Conservation (phyloP, 2,113 vertebrate species). For the Acrocephalus arundinaceus region DNA sequence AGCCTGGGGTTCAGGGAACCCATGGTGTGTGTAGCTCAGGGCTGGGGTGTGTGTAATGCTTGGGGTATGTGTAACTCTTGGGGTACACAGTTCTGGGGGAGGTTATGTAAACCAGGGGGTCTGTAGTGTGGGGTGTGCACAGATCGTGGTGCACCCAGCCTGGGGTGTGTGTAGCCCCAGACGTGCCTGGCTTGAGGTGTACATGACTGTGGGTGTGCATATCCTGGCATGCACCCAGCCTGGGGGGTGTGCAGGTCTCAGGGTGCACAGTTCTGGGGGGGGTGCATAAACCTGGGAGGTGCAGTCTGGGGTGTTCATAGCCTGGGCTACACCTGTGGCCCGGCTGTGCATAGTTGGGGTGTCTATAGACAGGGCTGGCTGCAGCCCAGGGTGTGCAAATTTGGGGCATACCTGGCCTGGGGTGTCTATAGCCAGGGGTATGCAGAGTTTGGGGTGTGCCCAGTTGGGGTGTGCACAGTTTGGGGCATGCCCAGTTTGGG, state of each 20-base stretch:
- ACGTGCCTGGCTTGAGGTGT: not conserved
- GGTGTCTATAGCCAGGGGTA: not conserved
- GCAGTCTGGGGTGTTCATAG: too few species aligned
- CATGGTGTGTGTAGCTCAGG: not conserved
- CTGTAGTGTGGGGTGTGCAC: not conserved
- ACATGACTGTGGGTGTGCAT: fast-evolving
- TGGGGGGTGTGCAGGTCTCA: not conserved
- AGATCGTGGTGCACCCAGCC: not conserved
- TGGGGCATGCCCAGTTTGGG: too few species aligned
- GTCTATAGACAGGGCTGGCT: not conserved
- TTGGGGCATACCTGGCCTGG: not conserved
- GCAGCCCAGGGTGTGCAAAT: not conserved
- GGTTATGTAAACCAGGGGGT: not conserved
- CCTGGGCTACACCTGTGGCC: not conserved
- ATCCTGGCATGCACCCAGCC: not conserved
- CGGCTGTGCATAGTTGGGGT: not conserved
- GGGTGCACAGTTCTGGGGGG: not conserved
- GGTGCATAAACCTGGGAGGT: not conserved
- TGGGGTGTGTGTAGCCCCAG: too few species aligned
- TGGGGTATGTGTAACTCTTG: too few species aligned
- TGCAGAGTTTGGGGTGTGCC: too few species aligned
- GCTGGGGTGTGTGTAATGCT: not conserved
- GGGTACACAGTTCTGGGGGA: not conserved
- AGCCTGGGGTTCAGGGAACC: not conserved
- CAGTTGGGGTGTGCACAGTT: too few species aligned